Base-by-base conservation (phyloP, 2,888 invertebrate species). In the Drosophila kuntzei region DNA sequence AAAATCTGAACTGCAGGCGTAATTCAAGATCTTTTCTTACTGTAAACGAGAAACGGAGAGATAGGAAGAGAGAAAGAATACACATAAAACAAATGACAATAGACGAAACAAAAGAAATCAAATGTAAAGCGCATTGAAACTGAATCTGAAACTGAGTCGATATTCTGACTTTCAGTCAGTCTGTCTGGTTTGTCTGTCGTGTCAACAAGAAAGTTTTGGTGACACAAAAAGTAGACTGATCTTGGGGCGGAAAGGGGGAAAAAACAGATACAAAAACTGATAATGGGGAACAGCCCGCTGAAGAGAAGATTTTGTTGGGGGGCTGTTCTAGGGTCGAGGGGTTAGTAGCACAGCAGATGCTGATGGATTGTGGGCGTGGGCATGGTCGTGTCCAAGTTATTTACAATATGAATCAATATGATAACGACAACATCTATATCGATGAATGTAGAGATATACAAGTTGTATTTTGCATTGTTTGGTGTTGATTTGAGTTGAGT, bases 1-100 rank as follows among this genome's bases (percentile, higher is more conserved):
- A 97, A 96, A 97, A 97, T 95, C 97, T 95, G 96, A 96, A 97
- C 95, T 96, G 96, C 94, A 97, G 96, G 95, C 97, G 96, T 95
- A 97, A 96, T 94, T 96, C 96, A 95, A 97, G 95, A 94, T 97
- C 97, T 97, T 97, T 97, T 95, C 97, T 96, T 96, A 97, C 97
- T 97, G 96, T 80, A 89, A 87, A 84, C 76, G 80, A 80, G 81
- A 79, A 78, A 87, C 83, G 73, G 37, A 81, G 78, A 79, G 71
- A 75, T 74, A 82, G 80, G 81, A 82, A 80, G 62, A 71, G 11
- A 71, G 43, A 61, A 46, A 84, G 60, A 78, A 67, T 66, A 87
- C 72, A 84, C 79, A 81, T 75, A 76, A 81, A 75, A 81, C 62
- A 85, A 57, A 78, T 74, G 46, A 72, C 66, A 63, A 70, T 58